These are phyloP conservation scores for Heliconius ethilla DNA, from an alignment of 2,888 invertebrate genomes.

Conservation along the genomic window DNA sequence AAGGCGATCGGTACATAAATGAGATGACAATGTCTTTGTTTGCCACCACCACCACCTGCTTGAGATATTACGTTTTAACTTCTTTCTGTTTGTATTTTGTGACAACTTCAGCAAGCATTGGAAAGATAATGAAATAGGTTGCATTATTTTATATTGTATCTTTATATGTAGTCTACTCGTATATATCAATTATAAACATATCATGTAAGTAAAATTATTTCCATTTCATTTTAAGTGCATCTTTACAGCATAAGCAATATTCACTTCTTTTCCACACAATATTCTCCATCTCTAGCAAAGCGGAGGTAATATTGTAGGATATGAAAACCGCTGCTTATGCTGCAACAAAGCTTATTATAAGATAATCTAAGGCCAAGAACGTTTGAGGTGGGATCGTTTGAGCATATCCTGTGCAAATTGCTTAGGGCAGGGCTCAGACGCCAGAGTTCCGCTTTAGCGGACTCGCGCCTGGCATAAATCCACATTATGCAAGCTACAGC, in stretches of 20 bases:
- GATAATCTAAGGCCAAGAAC: constrained; percentile 44
- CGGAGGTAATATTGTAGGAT: constrained; percentile 28
- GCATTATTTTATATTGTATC: not conserved
- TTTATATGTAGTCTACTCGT: not conserved
- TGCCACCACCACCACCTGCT: constrained; percentile 7
- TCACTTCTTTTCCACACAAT: constrained; percentile 10
- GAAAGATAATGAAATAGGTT: not conserved
- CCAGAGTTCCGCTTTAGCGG: constrained; percentile 55
- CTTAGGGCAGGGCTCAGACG: constrained; percentile 65
- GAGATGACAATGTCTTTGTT: constrained; percentile 41
- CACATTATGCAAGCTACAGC: constrained; percentile 75
- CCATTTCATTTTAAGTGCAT: not conserved
- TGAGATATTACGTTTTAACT: constrained; percentile 27
- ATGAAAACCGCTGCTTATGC: constrained; percentile 34
- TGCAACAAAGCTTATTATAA: constrained; percentile 41
- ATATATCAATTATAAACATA: too few relatives aligned
- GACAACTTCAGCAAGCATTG: not conserved
- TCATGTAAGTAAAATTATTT: not conserved
- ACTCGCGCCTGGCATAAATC: constrained; percentile 69
- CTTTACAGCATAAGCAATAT: constrained; percentile 10
- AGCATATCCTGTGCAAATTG: constrained; percentile 62
- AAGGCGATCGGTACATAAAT: constrained; percentile 47
- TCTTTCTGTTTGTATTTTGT: not conserved
- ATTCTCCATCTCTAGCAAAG: constrained; percentile 13
- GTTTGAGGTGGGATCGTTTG: constrained; percentile 44